Evolutionary conservation across 1,140 invertebrate species (phyloP).

Genomic region (Drosophila varians): DNA sequence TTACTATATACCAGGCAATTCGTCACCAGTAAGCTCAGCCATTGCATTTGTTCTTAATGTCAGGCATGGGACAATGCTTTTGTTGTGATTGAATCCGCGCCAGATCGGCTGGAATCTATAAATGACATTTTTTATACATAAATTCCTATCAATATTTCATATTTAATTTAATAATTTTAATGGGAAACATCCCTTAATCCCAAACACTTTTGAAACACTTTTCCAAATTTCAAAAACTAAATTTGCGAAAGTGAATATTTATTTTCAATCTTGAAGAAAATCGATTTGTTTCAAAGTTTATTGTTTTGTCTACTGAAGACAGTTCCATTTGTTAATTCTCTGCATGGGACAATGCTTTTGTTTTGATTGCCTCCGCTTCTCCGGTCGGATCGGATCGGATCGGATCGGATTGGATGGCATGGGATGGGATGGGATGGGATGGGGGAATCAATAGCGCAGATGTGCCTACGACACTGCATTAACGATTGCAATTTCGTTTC

Average conservation of each 20-base stretch:
- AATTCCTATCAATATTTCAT: not conserved
- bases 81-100: conserved; percentile 42
- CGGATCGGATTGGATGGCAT: conserved; percentile 2
- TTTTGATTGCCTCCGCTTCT: conserved; percentile 47
- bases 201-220: too few relatives aligned
- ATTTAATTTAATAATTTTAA: not conserved
- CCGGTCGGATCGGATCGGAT: not conserved
- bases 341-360: conserved; percentile 66
- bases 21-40: conserved; percentile 41
- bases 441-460: conserved; percentile 39
- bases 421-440: not conserved
- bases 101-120: not conserved
- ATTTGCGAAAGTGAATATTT: not conserved
- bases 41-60: conserved; percentile 34
- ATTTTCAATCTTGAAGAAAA: not conserved
- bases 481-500: conserved; percentile 33
- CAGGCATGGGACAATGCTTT: conserved; percentile 41
- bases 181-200: too few relatives aligned
- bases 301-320: not conserved
- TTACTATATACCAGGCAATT: conserved; percentile 1
- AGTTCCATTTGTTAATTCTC: conserved; percentile 5
- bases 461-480: conserved; percentile 8
- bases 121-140: not conserved
- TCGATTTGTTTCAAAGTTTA: not conserved
- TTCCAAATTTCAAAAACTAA: not conserved